Evolutionary conservation across 2,797 vertebrate species (phyloP).

Genomic region (Acanthopagrus latus): DNA sequence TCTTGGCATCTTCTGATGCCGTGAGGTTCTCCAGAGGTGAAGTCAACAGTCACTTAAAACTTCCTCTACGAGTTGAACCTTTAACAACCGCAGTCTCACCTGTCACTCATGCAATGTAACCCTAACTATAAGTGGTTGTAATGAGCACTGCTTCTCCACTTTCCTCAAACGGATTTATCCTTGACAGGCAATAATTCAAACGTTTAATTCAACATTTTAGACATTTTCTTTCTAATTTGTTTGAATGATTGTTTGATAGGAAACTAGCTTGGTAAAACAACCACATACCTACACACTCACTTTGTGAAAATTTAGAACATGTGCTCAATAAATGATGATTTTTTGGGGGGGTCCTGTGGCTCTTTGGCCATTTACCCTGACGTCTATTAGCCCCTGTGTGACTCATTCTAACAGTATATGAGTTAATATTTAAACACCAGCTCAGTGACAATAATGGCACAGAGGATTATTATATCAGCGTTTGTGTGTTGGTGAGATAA

Average conservation of each 20-base stretch:
- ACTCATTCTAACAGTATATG: neutral
- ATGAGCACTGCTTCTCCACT: neutral
- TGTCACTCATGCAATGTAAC: too few relatives aligned
- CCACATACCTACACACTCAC: neutral
- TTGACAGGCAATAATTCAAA: neutral
- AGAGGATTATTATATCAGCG: constrained; percentile 39
- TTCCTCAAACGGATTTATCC: neutral
- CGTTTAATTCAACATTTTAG: neutral
- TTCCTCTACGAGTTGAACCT: neutral
- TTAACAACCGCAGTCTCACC: neutral
- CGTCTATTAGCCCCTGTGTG: neutral
- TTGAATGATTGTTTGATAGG: too few relatives aligned
- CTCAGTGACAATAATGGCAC: neutral
- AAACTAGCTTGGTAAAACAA: neutral
- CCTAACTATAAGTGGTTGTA: neutral
- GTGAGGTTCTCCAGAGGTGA: neutral
- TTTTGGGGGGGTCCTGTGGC: constrained; percentile 5
- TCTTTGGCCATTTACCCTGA: neutral
- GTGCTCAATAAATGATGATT: neutral
- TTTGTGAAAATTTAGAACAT: neutral
- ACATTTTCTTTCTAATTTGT: too few relatives aligned
- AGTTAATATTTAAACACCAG: constrained; percentile 22
- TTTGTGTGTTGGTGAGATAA: constrained; percentile 36
- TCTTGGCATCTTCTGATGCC: neutral
- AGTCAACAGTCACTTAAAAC: neutral